Percentiles rank a stretch among this genome's conserved stretches.
phyloP scores from a whole-genome alignment of 1,140 invertebrate genomes.

The Drosophila tristis region DNA sequence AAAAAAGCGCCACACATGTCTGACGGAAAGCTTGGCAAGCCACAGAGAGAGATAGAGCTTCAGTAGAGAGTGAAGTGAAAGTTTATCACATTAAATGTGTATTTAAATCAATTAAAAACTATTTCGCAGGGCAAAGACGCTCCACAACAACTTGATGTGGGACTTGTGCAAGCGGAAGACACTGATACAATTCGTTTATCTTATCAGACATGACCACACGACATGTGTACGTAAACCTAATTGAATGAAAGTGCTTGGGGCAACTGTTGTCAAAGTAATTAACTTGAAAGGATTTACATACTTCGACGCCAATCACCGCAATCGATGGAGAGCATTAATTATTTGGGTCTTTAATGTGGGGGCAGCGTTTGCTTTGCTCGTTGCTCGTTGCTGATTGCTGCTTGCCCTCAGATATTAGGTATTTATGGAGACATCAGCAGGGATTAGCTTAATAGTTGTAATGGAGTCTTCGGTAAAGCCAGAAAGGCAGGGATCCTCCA shows the following conservation, averaged over 20 bases:
- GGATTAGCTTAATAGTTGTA: constrained; percentile 29
- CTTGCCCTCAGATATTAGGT: constrained; percentile 29
- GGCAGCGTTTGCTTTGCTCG: background rate
- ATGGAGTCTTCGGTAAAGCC: constrained; percentile 22
- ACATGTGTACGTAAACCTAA: constrained; percentile 12
- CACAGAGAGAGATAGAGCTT: too few relatives aligned
- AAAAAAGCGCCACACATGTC: background rate
- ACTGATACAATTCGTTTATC: constrained; percentile 28
- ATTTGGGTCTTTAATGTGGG: constrained; percentile 34
- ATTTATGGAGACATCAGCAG: constrained; percentile 28
- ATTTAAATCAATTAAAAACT: too few relatives aligned
- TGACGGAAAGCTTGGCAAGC: constrained; percentile 10
- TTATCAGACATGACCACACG: constrained; percentile 14
- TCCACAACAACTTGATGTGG: constrained; percentile 22
- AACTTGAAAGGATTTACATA: constrained; percentile 39
- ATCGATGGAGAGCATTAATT: constrained; percentile 36
- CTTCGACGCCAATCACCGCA: constrained; percentile 29
- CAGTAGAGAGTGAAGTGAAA: too few relatives aligned
- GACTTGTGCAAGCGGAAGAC: constrained; percentile 22
- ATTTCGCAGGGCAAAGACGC: constrained; percentile 3
- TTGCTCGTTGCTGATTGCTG: constrained; percentile 2
- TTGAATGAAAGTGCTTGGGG: constrained; percentile 19
- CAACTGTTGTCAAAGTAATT: constrained; percentile 37
- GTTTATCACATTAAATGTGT: too few relatives aligned
- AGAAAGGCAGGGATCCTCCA: constrained; percentile 6